Evolutionary conservation across 2,797 vertebrate species (phyloP).

Genomic region (Euphonia xanthogaster): DNA sequence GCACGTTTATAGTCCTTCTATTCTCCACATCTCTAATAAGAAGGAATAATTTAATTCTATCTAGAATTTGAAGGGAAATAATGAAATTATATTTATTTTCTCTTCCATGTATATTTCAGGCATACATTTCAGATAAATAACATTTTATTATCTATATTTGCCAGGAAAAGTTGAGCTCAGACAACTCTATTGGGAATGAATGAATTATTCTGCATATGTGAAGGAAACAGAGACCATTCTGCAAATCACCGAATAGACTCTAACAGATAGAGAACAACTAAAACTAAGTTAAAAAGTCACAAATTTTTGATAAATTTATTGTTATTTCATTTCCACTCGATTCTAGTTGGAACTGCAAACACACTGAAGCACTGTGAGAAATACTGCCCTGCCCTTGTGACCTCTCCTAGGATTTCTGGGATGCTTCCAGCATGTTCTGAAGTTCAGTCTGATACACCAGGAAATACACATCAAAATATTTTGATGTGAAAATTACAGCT

Average conservation of each 20-base stretch:
- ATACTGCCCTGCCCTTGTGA: neutral
- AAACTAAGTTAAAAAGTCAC: neutral
- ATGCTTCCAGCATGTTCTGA: neutral
- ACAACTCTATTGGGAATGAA: neutral
- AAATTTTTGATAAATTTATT: neutral
- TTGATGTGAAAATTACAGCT: neutral
- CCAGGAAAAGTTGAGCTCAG: neutral
- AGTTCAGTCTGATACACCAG: neutral
- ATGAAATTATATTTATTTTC: neutral
- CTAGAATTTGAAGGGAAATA: neutral
- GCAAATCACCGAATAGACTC: neutral
- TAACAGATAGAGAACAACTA: neutral
- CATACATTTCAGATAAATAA: neutral
- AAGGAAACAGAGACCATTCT: neutral
- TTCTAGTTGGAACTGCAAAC: neutral
- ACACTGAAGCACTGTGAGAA: neutral
- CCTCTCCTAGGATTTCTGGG: neutral
- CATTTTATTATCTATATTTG: neutral
- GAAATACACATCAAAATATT: neutral
- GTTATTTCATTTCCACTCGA: neutral
- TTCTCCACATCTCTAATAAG: neutral
- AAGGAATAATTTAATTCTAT: neutral
- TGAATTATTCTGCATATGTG: neutral
- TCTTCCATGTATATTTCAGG: neutral
- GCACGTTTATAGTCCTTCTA: neutral